A percentile compares a stretch with the other conserved stretches of the same genome.
phyloP scores from a whole-genome alignment of 2,113 vertebrate species.

The Zootoca vivipara region DNA sequence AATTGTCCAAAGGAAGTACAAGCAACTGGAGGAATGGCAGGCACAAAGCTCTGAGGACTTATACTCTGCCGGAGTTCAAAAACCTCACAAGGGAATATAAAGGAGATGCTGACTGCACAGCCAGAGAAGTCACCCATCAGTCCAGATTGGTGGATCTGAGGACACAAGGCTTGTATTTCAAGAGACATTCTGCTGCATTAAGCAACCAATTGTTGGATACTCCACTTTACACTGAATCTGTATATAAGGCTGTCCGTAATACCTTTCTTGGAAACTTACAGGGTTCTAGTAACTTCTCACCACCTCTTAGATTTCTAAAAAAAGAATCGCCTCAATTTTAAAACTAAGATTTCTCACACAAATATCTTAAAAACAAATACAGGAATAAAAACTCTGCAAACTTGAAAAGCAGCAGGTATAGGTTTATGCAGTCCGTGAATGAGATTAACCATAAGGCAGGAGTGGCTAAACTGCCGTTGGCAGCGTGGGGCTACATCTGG shows the following conservation, averaged over 20 bases:
- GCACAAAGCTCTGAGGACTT: constrained; percentile 17
- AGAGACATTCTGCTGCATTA: background rate
- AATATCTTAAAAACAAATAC: constrained; percentile 34
- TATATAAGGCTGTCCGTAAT: background rate
- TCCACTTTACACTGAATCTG: background rate
- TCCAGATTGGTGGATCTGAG: constrained; percentile 64
- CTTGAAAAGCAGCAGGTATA: constrained; percentile 36
- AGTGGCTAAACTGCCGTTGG: too few relatives aligned
- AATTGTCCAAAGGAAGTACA: background rate
- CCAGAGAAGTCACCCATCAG: background rate
- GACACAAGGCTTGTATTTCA: constrained; percentile 49
- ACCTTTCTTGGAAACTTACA: background rate
- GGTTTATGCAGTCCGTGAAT: constrained; percentile 38
- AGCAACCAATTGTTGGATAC: constrained; percentile 19
- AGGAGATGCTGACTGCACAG: background rate
- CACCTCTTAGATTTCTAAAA: constrained; percentile 10
- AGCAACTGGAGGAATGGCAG: constrained; percentile 4
- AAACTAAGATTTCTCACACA: background rate
- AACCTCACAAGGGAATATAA: background rate
- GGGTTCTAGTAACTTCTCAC: background rate
- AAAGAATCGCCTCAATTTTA: background rate
- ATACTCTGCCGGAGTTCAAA: constrained; percentile 28
- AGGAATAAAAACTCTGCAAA: constrained; percentile 35
- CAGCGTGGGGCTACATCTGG: too few relatives aligned
- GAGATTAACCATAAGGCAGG: background rate